Evolutionary conservation across 2,797 vertebrate species (phyloP), one percentile per base, ranked within the genome.

Genomic region (Xiphorhynchus erythropygius): DNA sequence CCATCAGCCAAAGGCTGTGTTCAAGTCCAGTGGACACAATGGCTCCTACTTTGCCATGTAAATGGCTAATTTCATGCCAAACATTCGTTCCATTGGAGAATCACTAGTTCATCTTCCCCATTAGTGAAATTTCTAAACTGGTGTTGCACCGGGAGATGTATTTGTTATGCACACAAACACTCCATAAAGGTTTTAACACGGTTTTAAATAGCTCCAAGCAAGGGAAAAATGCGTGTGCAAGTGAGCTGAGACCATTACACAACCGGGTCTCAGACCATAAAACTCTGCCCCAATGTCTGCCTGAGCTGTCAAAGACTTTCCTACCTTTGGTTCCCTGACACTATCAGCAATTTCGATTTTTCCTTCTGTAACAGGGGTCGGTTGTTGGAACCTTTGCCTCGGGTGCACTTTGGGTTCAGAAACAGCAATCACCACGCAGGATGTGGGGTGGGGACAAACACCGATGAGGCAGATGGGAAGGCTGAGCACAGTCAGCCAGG

Each of bases 1-100:
- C 5, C 0, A n/a, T 62, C 53, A 93, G 87, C 76, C 82, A 78
- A 83, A 93, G 64, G 53, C 69, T 70, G 33, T 63, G 80, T 95
- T 96, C 89, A 59, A 87, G 87, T 67, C 84, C 87, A 90, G 63
- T 35, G 79, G 87, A 86, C 88, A 90, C 80, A 94, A 91, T 16
- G 33, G 49, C 59, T 92, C 74, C 53, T 93, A 49, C 84, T 92
- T 81, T 47, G 18, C 84, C 33, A 46, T 1, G 30, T 76, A 91
- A 91, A 93, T 53, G 55, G 69, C 70, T 84, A 78, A 82, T 86
- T 92, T 84, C 67, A 93, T 32, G 70, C 74, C 89, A 91, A 91
- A 82, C 85, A 67, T 88, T 92, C 90, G 77, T 79, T 91, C 85
- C 24, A 5, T 27, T 88, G 76, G 67, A 96, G 52, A 67, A 67